These are phyloP conservation scores for Notarius quadriscutis DNA, from an alignment of 2,113 vertebrate genomes.

Conservation along the genomic window DNA sequence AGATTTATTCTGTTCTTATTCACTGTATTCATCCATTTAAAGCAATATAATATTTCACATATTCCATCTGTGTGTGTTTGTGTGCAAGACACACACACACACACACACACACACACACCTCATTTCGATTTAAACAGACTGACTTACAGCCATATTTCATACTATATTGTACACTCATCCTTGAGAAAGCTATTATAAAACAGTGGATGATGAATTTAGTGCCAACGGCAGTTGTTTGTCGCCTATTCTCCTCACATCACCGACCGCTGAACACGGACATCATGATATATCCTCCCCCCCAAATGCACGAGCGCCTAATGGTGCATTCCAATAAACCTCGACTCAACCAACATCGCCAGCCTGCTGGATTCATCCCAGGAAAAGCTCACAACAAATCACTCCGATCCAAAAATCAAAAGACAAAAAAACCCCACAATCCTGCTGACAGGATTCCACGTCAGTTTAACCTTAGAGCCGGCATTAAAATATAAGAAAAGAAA, in stretches of 20 bases:
- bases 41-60: background rate
- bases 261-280: constrained; percentile 66
- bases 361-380: background rate
- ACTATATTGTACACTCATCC: constrained; percentile 52
- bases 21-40: background rate
- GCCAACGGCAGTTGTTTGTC: constrained; percentile 58
- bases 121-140: constrained; percentile 63
- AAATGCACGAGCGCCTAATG: constrained; percentile 59
- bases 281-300: constrained; percentile 61
- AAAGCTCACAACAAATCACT: constrained; percentile 63
- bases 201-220: constrained; percentile 71
- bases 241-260: constrained; percentile 69
- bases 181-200: constrained; percentile 65
- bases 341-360: background rate
- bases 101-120: constrained; percentile 52
- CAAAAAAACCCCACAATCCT: constrained; percentile 45
- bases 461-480: constrained; percentile 58
- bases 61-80: background rate
- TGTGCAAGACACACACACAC: background rate
- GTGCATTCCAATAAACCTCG: constrained; percentile 70
- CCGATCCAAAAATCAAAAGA: constrained; percentile 62
- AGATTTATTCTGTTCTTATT: background rate
- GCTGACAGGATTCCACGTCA: constrained; percentile 62
- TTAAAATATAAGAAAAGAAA: constrained; percentile 40
- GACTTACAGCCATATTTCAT: constrained; percentile 63